phyloP scores from a whole-genome alignment of 1,140 invertebrate species.

The Vollenhovia emeryi region DNA sequence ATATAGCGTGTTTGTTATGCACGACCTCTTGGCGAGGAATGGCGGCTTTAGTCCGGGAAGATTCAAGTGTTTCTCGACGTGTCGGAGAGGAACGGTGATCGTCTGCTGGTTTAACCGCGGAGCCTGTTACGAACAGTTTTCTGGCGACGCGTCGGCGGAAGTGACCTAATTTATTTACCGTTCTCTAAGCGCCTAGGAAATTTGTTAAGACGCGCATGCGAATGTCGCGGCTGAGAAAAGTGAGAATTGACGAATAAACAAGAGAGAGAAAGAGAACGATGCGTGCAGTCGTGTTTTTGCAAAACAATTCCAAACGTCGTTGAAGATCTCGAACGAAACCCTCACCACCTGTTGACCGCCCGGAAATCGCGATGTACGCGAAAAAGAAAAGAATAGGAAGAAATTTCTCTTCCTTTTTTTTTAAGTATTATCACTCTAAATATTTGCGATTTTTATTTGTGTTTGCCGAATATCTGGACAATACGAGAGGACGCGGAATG shows the following conservation, averaged over 20 bases:
- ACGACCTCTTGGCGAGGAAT: not conserved
- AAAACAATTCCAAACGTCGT: conserved; percentile 10
- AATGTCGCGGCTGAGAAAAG: conserved; percentile 13
- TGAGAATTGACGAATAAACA: conserved; percentile 28
- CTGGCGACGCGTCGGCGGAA: conserved; percentile 2
- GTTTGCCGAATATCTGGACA: not conserved
- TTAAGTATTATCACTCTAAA: not conserved
- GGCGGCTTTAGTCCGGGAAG: not conserved
- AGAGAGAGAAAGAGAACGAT: conserved; percentile 1
- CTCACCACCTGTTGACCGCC: not conserved
- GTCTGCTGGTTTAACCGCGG: conserved; percentile 25
- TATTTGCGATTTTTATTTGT: conserved; percentile 28
- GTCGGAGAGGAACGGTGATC: not conserved
- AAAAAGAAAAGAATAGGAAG: not conserved
- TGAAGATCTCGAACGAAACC: not conserved
- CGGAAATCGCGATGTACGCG: not conserved
- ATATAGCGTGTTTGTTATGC: not conserved
- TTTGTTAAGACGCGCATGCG: conserved; percentile 26
- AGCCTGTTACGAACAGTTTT: conserved; percentile 17
- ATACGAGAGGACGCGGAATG: not conserved
- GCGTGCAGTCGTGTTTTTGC: conserved; percentile 18
- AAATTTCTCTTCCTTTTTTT: not conserved
- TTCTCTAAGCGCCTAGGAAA: conserved; percentile 26
- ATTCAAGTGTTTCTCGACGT: conserved; percentile 15
- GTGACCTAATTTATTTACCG: conserved; percentile 41